phyloP scores from a whole-genome alignment of 2,797 vertebrate genomes.

The Fundulus diaphanus region DNA sequence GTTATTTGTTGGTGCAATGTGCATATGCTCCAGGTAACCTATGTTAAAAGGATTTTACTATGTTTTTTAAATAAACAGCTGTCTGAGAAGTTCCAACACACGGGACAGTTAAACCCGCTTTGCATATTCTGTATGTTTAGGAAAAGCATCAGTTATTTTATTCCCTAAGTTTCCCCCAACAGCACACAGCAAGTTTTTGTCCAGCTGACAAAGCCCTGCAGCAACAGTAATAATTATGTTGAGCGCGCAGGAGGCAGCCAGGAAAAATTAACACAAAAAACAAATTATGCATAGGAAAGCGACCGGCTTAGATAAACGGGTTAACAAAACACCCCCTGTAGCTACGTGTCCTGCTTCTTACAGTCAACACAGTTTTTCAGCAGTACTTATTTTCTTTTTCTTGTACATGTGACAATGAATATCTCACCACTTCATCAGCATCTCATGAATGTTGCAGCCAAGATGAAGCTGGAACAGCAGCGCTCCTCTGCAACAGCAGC shows the following conservation, averaged over 20 bases:
- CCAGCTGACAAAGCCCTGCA: neutral
- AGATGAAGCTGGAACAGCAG: neutral
- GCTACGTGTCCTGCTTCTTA: neutral
- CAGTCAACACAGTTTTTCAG: neutral
- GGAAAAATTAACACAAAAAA: neutral
- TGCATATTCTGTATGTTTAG: neutral
- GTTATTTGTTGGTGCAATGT: too few relatives aligned
- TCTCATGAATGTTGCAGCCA: neutral
- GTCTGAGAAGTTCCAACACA: neutral
- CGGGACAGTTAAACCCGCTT: neutral
- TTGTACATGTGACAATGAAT: neutral
- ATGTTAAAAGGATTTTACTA: neutral
- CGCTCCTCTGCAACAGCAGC: neutral
- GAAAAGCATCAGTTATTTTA: neutral
- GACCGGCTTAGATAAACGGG: neutral
- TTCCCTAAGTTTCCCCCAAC: neutral
- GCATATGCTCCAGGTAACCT: too few relatives aligned
- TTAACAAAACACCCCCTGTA: slow-evolving; percentile 10
- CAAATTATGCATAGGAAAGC: neutral
- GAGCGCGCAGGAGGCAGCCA: neutral
- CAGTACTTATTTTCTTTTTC: neutral
- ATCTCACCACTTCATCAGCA: neutral
- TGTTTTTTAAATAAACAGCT: neutral
- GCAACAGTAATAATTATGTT: slow-evolving; percentile 6
- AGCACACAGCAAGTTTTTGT: neutral